A percentile compares a stretch with the other conserved stretches of the same genome.
Conservation (phyloP, 2,888 invertebrate genomes). For the Phaonia tiefii region DNA sequence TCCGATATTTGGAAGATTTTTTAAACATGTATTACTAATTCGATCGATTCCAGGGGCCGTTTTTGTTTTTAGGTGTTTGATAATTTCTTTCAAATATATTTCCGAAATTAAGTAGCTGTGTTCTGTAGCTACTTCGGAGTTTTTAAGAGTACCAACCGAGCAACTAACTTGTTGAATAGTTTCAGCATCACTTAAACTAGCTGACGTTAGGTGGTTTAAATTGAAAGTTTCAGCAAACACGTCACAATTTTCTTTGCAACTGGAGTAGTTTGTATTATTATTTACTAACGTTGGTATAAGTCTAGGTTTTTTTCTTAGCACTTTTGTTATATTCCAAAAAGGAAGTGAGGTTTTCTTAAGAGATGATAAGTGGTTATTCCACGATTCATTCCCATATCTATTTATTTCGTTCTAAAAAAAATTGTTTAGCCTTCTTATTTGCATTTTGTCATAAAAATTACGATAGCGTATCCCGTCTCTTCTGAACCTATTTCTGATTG, state of each 20-base stretch:
- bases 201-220: constrained; percentile 20
- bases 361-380: constrained; percentile 33
- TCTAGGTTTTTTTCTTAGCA: constrained; percentile 45
- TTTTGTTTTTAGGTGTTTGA: background rate
- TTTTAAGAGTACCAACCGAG: too few species aligned
- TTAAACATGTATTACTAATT: constrained; percentile 23
- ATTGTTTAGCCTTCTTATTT: too few species aligned
- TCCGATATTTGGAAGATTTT: constrained; percentile 25
- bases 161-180: background rate
- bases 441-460: too few species aligned
- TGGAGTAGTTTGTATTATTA: constrained; percentile 2
- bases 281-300: constrained; percentile 38
- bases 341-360: constrained; percentile 49
- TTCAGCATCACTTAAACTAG: constrained; percentile 11
- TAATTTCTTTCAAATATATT: too few species aligned
- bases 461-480: too few species aligned
- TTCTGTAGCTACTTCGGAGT: background rate
- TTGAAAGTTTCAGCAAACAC: constrained; percentile 40
- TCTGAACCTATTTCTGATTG: too few species aligned
- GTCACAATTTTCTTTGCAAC: constrained; percentile 35
- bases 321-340: constrained; percentile 58
- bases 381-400: constrained; percentile 50
- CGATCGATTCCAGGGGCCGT: background rate
- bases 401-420: constrained; percentile 42
- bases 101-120: background rate